These are phyloP conservation scores for Psophia crepitans DNA, from an alignment of 2,113 vertebrate genomes.

Conservation along the genomic window DNA sequence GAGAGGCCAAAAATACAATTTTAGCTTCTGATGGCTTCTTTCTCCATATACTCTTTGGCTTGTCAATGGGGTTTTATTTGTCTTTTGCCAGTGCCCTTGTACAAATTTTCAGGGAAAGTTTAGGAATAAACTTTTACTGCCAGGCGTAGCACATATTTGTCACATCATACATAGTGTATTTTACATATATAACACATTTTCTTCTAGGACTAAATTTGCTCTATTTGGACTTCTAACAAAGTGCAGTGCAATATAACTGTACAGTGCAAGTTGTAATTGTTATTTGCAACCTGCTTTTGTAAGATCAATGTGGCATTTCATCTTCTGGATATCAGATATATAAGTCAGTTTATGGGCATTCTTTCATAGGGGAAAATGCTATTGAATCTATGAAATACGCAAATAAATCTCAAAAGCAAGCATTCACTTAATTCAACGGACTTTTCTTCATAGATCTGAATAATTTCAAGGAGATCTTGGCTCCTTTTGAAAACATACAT, in stretches of 20 bases:
- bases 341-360: not conserved
- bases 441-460: not conserved
- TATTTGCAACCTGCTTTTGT: not conserved
- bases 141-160: not conserved
- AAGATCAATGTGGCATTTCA: not conserved
- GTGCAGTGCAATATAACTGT: not conserved
- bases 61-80: not conserved
- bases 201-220: not conserved
- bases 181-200: not conserved
- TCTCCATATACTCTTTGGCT: not conserved
- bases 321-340: not conserved
- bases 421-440: not conserved
- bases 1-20: not conserved
- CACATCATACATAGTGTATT: not conserved
- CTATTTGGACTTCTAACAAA: not conserved
- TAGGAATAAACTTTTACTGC: not conserved
- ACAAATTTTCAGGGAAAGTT: not conserved
- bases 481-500: not conserved
- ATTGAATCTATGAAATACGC: not conserved
- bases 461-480: not conserved
- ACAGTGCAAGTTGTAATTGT: not conserved
- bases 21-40: not conserved
- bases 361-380: not conserved
- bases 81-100: not conserved
- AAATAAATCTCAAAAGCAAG: not conserved